Evolutionary conservation across 92 coral and sea anemone genomes (phyloP).

Genomic region (Desmophyllum pertusum): DNA sequence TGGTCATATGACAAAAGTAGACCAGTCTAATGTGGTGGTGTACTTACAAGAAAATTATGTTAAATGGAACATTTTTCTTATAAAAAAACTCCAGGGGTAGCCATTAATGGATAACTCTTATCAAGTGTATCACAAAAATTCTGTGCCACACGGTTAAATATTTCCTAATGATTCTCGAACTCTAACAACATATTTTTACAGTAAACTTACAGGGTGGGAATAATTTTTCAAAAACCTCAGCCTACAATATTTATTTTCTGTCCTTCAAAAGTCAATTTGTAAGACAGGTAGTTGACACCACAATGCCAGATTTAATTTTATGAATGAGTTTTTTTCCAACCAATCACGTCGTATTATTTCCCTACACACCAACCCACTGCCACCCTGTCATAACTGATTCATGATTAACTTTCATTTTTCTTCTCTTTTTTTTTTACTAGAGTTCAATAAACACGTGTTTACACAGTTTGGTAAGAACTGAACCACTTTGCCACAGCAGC

Average conservation of each 20-base stretch:
- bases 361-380: slow-evolving; percentile 34
- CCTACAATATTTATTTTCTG: slow-evolving; percentile 11
- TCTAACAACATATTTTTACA: neutral
- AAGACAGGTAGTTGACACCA: slow-evolving; percentile 17
- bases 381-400: slow-evolving; percentile 39
- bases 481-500: slow-evolving; percentile 32
- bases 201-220: neutral
- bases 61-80: slow-evolving; percentile 7
- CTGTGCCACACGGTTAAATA: slow-evolving; percentile 32
- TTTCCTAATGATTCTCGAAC: slow-evolving; percentile 23
- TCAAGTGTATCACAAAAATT: slow-evolving; percentile 27
- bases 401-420: slow-evolving; percentile 47
- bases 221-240: neutral
- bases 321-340: slow-evolving; percentile 24
- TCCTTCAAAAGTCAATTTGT: slow-evolving; percentile 18
- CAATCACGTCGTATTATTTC: slow-evolving; percentile 18
- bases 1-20: slow-evolving; percentile 20
- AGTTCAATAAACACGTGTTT: slow-evolving; percentile 41
- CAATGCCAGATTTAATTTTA: slow-evolving; percentile 32
- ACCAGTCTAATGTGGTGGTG: neutral
- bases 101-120: slow-evolving; percentile 27
- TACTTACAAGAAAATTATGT: slow-evolving; percentile 7
- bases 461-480: slow-evolving; percentile 26
- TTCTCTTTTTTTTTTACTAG: neutral
- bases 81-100: slow-evolving; percentile 13